phyloP scores from a whole-genome alignment of 2,797 vertebrate genomes.

The Peromyscus aztecus region DNA sequence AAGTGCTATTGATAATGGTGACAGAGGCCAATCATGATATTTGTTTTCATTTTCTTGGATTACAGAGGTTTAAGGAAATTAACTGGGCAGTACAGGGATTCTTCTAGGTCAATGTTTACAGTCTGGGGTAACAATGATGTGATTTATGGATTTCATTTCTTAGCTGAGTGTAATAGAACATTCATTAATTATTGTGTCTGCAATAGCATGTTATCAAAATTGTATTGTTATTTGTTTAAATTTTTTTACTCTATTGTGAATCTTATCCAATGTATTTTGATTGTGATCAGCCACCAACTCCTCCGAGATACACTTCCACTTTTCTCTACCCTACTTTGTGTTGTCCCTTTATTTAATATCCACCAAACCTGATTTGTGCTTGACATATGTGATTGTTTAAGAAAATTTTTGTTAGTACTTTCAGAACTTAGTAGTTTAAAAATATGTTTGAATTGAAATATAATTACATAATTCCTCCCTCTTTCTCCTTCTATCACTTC shows the following conservation, averaged over 20 bases:
- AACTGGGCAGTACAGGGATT: neutral
- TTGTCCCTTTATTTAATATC: neutral
- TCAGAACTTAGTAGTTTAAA: neutral
- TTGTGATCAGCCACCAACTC: neutral
- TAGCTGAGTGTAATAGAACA: neutral
- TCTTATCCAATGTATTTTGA: neutral
- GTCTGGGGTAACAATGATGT: rapidly evolving
- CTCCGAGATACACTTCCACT: neutral
- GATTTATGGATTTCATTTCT: neutral
- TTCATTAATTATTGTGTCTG: neutral
- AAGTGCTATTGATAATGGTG: neutral
- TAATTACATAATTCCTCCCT: too few species aligned
- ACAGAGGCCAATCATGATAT: too few species aligned
- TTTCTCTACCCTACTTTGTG: neutral
- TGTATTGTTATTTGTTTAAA: neutral
- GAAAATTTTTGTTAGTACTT: neutral
- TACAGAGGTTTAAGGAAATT: neutral
- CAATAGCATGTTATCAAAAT: neutral
- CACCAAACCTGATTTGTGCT: neutral
- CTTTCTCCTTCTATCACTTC: neutral
- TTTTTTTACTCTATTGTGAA: neutral
- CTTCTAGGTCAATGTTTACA: neutral
- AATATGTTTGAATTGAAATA: neutral
- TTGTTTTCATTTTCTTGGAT: neutral
- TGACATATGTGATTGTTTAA: neutral